A percentile compares a stretch with the other conserved stretches of the same genome.
Evolutionary conservation across 2,797 vertebrate genomes (phyloP).

Genomic region (Dromococcyx pavoninus): DNA sequence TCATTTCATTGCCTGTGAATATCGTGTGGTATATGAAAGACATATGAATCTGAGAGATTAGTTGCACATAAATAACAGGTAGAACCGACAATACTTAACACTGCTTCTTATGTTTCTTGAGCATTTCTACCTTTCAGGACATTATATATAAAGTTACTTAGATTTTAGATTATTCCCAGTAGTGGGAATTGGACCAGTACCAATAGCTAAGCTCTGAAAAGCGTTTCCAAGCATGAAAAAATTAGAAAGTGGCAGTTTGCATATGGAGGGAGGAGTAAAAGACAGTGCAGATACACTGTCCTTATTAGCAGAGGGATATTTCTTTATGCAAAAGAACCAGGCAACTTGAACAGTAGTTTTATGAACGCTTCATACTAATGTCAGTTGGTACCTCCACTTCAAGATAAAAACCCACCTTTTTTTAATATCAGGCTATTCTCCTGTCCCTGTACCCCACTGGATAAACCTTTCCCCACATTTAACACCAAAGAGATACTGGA

Average conservation of each 20-base stretch:
- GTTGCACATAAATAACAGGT: not conserved
- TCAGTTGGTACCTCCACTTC: not conserved
- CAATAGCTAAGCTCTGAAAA: not conserved
- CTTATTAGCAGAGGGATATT: not conserved
- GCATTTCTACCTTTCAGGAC: not conserved
- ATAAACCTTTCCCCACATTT: not conserved
- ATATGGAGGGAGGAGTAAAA: not conserved
- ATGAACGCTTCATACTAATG: not conserved
- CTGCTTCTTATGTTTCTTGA: not conserved
- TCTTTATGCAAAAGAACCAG: not conserved
- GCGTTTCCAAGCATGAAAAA: not conserved
- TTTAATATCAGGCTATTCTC: not conserved
- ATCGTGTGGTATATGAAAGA: not conserved
- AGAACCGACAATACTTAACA: not conserved
- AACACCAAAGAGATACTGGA: not conserved
- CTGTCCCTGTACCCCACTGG: not conserved
- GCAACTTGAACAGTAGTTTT: not conserved
- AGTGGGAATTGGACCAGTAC: not conserved
- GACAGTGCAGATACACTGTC: not conserved
- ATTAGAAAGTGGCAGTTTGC: not conserved
- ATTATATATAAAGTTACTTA: not conserved
- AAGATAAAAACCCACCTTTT: not conserved
- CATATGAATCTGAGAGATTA: not conserved
- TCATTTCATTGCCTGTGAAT: slow-evolving; percentile 20
- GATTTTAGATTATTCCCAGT: not conserved